These are phyloP conservation scores for Chiloscyllium punctatum DNA, from an alignment of 2,797 vertebrate genomes.

Conservation along the genomic window DNA sequence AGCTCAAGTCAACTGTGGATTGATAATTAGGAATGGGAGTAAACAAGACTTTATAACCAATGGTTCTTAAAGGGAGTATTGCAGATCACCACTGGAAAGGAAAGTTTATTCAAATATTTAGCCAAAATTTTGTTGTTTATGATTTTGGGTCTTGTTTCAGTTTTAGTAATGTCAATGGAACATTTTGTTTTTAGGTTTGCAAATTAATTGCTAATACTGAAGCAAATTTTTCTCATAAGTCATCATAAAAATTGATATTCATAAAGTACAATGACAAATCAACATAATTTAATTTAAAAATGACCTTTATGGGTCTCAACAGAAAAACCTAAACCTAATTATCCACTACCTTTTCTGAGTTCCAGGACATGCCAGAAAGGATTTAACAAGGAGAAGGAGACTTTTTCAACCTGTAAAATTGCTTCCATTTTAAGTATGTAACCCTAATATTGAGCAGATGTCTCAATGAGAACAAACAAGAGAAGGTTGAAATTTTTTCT, in stretches of 20 bases:
- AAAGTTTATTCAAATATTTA: too few relatives aligned
- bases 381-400: background rate
- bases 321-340: background rate
- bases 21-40: too few relatives aligned
- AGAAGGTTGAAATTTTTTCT: background rate
- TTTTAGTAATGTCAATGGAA: background rate
- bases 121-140: background rate
- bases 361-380: background rate
- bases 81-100: too few relatives aligned
- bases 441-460: background rate
- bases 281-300: background rate
- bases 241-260: background rate
- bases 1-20: too few relatives aligned
- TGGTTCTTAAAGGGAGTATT: too few relatives aligned
- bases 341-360: background rate
- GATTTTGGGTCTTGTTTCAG: background rate
- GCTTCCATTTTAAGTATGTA: background rate
- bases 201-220: background rate
- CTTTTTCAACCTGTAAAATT: background rate
- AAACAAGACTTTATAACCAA: too few relatives aligned
- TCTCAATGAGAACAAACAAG: background rate
- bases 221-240: background rate
- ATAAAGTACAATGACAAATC: background rate
- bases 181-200: background rate
- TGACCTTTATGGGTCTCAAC: background rate